A percentile compares a stretch with the other conserved stretches of the same genome.
phyloP scores from a whole-genome alignment of 53 echinoderm and acorn worm species.

The Arbacia lixula region DNA sequence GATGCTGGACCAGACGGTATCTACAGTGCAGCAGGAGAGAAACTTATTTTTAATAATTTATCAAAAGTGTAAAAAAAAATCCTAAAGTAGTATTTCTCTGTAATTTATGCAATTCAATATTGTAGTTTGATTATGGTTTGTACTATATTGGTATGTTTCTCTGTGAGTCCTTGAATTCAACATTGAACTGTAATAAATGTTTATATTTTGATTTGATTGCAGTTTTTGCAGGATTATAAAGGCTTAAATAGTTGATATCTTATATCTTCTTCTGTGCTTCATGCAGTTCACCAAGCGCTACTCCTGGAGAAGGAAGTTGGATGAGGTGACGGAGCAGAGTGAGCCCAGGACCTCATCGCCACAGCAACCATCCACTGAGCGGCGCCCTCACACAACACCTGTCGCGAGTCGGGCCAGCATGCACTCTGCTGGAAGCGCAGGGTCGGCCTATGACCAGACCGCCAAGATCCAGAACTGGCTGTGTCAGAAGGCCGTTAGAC shows the following conservation, averaged over 20 bases:
- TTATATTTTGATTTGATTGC: too few species aligned
- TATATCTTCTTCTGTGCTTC: neutral
- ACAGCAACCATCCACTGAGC: neutral
- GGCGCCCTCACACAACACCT: slow-evolving; percentile 86
- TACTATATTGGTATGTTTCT: too few species aligned
- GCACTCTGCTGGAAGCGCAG: slow-evolving; percentile 69
- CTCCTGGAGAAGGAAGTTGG: slow-evolving; percentile 31
- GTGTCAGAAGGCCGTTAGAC: slow-evolving; percentile 88
- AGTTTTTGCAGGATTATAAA: too few species aligned
- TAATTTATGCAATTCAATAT: too few species aligned
- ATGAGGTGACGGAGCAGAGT: slow-evolving; percentile 37
- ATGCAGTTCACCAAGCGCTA: slow-evolving; percentile 33
- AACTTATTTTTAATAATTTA: too few species aligned
- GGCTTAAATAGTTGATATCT: neutral
- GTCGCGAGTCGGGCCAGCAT: slow-evolving; percentile 69
- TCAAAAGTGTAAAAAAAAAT: too few species aligned
- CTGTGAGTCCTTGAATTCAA: too few species aligned
- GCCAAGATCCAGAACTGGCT: slow-evolving; percentile 96
- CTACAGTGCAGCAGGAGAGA: too few species aligned
- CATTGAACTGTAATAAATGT: too few species aligned
- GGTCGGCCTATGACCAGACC: slow-evolving; percentile 86
- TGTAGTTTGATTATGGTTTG: too few species aligned
- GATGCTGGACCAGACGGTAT: too few species aligned
- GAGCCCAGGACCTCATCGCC: slow-evolving; percentile 21
- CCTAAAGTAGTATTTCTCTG: too few species aligned